These are phyloP conservation scores for Lymantria dispar DNA, from an alignment of 2,888 invertebrate genomes.

Conservation along the genomic window DNA sequence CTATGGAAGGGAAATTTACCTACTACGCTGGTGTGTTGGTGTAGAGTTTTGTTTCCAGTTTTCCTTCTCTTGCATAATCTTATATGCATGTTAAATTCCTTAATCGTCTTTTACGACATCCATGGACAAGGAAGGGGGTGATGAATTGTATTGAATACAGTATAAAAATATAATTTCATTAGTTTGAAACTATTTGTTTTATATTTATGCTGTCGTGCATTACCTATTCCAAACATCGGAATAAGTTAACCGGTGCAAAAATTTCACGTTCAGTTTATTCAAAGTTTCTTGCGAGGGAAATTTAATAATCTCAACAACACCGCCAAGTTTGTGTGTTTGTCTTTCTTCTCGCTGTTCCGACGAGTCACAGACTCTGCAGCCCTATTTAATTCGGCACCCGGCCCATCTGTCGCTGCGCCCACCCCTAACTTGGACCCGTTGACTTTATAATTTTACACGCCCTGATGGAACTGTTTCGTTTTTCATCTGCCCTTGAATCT, in stretches of 20 bases:
- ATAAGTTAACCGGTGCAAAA: slow-evolving; percentile 39
- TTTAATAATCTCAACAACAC: slow-evolving; percentile 61
- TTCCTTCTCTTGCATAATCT: no score
- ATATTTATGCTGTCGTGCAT: slow-evolving; percentile 8
- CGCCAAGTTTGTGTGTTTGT: slow-evolving; percentile 58
- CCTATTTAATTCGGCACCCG: slow-evolving; percentile 44
- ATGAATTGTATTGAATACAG: no score
- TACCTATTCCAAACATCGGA: slow-evolving; percentile 31
- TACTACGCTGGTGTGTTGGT: no score
- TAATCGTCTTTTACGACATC: no score
- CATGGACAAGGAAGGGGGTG: no score
- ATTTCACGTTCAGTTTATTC: slow-evolving; percentile 50
- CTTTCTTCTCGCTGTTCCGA: slow-evolving; percentile 47
- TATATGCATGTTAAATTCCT: no score
- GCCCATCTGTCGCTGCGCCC: slow-evolving; percentile 58
- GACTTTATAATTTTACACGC: slow-evolving; percentile 57
- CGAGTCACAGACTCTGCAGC: slow-evolving; percentile 16
- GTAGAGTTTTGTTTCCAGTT: no score
- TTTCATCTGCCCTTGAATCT: slow-evolving; percentile 14
- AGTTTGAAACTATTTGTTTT: no score
- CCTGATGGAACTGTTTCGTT: slow-evolving; percentile 32
- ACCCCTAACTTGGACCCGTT: slow-evolving; percentile 46
- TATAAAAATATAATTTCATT: no score
- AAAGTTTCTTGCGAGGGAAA: slow-evolving; percentile 50
- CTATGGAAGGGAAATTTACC: no score